Conservation (phyloP, 2,888 invertebrate species). For the Cosmia trapezina region DNA sequence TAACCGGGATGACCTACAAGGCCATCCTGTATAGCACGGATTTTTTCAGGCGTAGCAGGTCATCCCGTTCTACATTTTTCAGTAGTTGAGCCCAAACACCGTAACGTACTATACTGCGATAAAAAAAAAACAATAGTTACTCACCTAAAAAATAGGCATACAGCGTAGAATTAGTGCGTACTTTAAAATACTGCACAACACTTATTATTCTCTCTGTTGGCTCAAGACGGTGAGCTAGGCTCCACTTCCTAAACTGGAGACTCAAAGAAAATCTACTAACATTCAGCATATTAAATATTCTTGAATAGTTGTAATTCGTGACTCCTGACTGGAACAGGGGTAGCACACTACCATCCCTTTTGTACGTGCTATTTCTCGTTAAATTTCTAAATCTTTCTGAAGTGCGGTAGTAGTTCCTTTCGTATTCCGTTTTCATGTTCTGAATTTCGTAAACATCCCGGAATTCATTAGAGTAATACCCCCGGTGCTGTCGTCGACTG, state of each 20-base stretch:
- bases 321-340: constrained; percentile 77
- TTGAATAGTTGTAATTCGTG: constrained; percentile 77
- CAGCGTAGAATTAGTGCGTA: constrained; percentile 82
- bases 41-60: neutral
- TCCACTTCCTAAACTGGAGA: constrained; percentile 64
- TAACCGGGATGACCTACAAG: neutral
- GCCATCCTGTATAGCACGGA: neutral
- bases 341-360: constrained; percentile 66
- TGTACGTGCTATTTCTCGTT: constrained; percentile 74
- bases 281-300: constrained; percentile 77
- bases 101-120: neutral
- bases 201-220: constrained; percentile 65
- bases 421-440: constrained; percentile 70
- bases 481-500: constrained; percentile 1
- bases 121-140: constrained; percentile 23
- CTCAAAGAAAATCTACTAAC: constrained; percentile 74
- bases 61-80: neutral
- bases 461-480: constrained; percentile 17
- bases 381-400: constrained; percentile 79
- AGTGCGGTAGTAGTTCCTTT: constrained; percentile 77
- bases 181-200: constrained; percentile 85
- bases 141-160: constrained; percentile 83
- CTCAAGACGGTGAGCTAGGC: constrained; percentile 44
- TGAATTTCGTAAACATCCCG: constrained; percentile 31
- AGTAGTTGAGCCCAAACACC: neutral